Evolutionary conservation across 2,113 vertebrate genomes (phyloP).

Genomic region (Leptodactylus fuscus): DNA sequence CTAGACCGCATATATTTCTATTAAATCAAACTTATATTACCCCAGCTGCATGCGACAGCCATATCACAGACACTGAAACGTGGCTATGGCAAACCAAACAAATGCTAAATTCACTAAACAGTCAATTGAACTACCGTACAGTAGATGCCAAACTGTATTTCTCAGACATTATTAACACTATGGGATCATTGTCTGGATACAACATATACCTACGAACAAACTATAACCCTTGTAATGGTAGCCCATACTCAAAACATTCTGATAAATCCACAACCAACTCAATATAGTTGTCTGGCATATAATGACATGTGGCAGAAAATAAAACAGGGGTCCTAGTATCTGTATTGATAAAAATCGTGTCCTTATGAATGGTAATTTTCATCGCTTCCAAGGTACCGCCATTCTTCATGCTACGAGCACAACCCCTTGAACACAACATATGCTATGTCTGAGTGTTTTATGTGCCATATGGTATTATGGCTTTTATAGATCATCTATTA

Average conservation of each 20-base stretch:
- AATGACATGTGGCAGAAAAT: background rate
- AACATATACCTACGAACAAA: background rate
- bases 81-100: too few relatives aligned
- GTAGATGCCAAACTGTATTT: too few relatives aligned
- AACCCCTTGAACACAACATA: background rate
- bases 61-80: too few relatives aligned
- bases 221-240: background rate
- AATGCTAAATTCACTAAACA: too few relatives aligned
- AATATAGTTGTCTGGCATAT: background rate
- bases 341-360: background rate
- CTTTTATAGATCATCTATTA: background rate
- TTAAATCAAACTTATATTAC: too few relatives aligned
- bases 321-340: background rate
- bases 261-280: background rate
- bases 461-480: constrained; percentile 1
- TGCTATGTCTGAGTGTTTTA: background rate
- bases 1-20: background rate
- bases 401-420: background rate
- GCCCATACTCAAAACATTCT: background rate
- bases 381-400: background rate
- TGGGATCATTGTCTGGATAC: background rate
- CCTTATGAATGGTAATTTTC: background rate
- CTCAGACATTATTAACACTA: background rate
- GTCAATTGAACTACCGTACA: too few relatives aligned
- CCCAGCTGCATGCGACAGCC: too few relatives aligned